phyloP scores from a whole-genome alignment of 2,797 vertebrate species.

The Pangasius krempfi region DNA sequence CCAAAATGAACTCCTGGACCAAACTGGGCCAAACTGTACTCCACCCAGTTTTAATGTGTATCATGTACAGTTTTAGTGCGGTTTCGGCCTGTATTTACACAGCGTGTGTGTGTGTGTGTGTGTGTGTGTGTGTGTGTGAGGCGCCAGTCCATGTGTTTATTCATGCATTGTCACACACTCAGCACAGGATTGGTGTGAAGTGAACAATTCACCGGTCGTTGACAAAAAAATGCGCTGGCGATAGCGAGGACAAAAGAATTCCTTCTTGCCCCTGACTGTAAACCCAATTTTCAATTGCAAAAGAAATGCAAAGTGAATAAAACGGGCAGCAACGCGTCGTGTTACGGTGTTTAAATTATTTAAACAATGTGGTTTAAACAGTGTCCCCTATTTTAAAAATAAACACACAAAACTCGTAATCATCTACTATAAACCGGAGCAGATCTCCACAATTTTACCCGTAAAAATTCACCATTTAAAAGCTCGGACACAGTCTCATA shows the following conservation, averaged over 20 bases:
- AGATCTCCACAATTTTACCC: neutral
- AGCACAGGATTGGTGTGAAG: conserved; percentile 9
- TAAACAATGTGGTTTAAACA: neutral
- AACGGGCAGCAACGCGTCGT: neutral
- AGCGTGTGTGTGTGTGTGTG: neutral
- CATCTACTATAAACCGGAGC: neutral
- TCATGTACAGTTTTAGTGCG: neutral
- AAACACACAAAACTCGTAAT: too few species aligned
- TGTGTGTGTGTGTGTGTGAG: neutral
- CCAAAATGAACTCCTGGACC: neutral
- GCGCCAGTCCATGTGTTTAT: conserved; percentile 26
- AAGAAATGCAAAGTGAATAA: conserved; percentile 23
- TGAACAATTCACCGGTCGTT: conserved; percentile 39
- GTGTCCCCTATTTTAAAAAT: neutral
- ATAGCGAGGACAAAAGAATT: conserved; percentile 26
- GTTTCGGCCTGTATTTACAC: neutral
- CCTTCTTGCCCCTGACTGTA: neutral
- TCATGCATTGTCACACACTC: conserved; percentile 37
- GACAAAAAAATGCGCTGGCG: neutral
- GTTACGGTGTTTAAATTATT: neutral
- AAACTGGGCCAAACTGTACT: too few species aligned
- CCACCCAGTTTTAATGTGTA: neutral
- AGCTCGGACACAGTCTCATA: neutral
- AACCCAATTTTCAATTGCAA: conserved; percentile 14
- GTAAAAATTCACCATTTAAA: neutral